phyloP scores from a whole-genome alignment of 2,888 invertebrate species.

The Orchesellides sinensis region DNA sequence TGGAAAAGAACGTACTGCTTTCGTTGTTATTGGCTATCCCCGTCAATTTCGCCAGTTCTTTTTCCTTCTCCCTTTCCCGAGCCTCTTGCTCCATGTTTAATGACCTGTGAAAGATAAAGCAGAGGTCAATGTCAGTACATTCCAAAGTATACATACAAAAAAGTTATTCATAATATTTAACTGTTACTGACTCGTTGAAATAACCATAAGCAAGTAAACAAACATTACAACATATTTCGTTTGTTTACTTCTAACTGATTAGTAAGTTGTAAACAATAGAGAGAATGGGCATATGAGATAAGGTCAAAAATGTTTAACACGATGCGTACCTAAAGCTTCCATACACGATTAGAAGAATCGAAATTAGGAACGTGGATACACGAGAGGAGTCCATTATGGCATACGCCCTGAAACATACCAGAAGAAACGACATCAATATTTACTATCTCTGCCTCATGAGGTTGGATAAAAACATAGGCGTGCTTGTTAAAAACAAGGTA shows the following conservation, averaged over 20 bases:
- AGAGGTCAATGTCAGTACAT: slow-evolving; percentile 51
- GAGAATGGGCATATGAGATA: not conserved
- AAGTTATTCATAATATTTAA: no score
- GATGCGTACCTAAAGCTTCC: slow-evolving; percentile 90
- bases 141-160: no score
- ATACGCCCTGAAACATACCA: slow-evolving; percentile 84
- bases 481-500: no score
- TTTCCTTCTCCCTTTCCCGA: slow-evolving; percentile 87
- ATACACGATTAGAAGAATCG: slow-evolving; percentile 97
- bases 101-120: slow-evolving; percentile 81
- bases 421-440: slow-evolving; percentile 47
- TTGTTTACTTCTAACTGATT: not conserved
- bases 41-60: slow-evolving; percentile 84
- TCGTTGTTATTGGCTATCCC: slow-evolving; percentile 80
- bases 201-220: no score
- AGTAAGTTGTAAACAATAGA: not conserved
- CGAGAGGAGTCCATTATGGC: slow-evolving; percentile 98
- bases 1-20: slow-evolving; percentile 78
- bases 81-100: slow-evolving; percentile 97
- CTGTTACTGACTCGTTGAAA: no score
- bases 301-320: no score
- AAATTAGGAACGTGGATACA: slow-evolving; percentile 97
- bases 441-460: not conserved
- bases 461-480: no score
- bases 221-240: not conserved